Percentiles rank a stretch among this genome's conserved stretches.
Conservation (phyloP, 2,797 vertebrate genomes). For the Otolemur crassicaudatus region DNA sequence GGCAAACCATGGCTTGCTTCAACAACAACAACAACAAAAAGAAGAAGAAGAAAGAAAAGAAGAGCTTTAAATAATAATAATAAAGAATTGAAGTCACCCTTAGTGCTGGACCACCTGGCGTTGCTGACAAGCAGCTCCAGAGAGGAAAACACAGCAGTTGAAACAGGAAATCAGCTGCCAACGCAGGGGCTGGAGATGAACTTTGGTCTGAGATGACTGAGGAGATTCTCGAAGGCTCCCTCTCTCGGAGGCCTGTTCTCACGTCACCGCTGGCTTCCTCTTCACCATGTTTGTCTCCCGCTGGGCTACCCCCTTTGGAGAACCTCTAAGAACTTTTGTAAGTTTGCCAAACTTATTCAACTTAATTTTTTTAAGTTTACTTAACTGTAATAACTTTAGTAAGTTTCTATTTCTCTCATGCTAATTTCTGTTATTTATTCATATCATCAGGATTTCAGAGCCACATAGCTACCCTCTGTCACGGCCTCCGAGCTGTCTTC, state of each 20-base stretch:
- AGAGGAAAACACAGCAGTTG: not conserved
- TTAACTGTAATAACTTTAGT: not conserved
- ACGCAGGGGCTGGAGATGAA: not conserved
- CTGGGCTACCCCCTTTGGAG: accelerated
- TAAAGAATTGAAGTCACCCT: not conserved
- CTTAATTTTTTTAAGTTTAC: no score
- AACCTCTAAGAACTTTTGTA: not conserved
- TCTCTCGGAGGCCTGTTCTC: accelerated
- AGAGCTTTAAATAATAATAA: not conserved
- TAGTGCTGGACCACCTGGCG: accelerated
- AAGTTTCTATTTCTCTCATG: accelerated
- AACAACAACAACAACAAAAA: not conserved
- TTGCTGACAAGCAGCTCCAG: not conserved
- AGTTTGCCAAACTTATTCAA: no score
- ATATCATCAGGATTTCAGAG: accelerated
- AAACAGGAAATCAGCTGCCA: not conserved
- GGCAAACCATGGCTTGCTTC: accelerated
- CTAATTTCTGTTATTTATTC: accelerated
- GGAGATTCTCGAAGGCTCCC: accelerated
- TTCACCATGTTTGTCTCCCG: accelerated
- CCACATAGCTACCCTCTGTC: accelerated
- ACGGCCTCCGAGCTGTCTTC: accelerated
- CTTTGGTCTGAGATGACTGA: accelerated
- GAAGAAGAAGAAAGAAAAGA: not conserved
- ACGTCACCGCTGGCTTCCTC: accelerated